phyloP scores from a whole-genome alignment of 2,888 invertebrate species.

The Leptarthrus brevirostris region DNA sequence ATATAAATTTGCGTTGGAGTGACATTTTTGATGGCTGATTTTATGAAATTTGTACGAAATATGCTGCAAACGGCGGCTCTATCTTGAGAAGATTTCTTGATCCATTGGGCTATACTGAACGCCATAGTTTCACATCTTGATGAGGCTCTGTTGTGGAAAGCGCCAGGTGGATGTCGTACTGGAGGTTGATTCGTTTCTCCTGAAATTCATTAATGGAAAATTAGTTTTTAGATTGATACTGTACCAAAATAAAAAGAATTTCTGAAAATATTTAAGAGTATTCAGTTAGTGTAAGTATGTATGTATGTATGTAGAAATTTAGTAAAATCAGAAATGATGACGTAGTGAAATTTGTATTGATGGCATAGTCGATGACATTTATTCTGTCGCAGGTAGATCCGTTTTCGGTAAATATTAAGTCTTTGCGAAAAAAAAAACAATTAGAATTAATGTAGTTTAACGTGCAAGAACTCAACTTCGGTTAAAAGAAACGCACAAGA shows the following conservation, averaged over 20 bases:
- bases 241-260: not conserved
- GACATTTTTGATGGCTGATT: constrained; percentile 52
- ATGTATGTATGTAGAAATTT: too few species aligned
- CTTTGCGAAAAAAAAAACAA: too few species aligned
- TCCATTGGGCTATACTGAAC: constrained; percentile 6
- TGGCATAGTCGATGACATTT: too few species aligned
- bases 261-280: constrained; percentile 5
- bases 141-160: constrained; percentile 66
- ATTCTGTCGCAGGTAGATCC: too few species aligned
- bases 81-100: not conserved
- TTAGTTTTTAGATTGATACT: not conserved
- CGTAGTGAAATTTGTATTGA: too few species aligned
- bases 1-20: constrained; percentile 50
- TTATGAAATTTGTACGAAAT: constrained; percentile 48
- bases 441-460: too few species aligned
- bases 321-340: too few species aligned
- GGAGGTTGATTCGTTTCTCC: constrained; percentile 63
- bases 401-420: too few species aligned
- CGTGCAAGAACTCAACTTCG: too few species aligned
- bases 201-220: constrained; percentile 22
- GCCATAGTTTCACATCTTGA: constrained; percentile 55
- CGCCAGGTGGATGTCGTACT: constrained; percentile 67
- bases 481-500: too few species aligned
- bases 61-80: constrained; percentile 29
- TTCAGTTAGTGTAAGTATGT: too few species aligned